Percentiles rank a stretch among this genome's conserved stretches.
Evolutionary conservation across 2,888 invertebrate genomes (phyloP).

Genomic region (Apomyelois bistriatella): DNA sequence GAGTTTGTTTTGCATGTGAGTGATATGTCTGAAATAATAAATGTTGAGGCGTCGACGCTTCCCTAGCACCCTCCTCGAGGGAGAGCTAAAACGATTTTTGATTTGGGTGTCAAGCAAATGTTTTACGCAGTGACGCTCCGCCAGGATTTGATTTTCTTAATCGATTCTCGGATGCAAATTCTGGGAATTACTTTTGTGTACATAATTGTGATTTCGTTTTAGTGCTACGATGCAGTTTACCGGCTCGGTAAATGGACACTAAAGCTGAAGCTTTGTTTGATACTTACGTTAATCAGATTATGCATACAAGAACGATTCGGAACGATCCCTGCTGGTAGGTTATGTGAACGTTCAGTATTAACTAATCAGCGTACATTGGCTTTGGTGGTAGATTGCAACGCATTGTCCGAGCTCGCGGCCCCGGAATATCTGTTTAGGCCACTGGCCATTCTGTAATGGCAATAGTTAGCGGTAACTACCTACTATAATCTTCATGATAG

Average conservation of each 20-base stretch:
- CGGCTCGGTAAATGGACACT: conserved; percentile 7
- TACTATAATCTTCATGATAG: conserved; percentile 14
- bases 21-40: conserved; percentile 81
- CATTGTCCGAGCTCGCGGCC: conserved; percentile 73
- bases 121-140: conserved; percentile 74
- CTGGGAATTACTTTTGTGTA: conserved; percentile 29
- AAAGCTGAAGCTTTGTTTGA: conserved; percentile 58
- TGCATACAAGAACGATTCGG: conserved; percentile 76
- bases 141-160: conserved; percentile 77
- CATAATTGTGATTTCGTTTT: conserved; percentile 34
- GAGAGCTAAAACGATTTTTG: conserved; percentile 79
- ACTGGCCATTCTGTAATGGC: conserved; percentile 72
- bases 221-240: conserved; percentile 42
- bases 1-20: conserved; percentile 81
- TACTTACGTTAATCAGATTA: conserved; percentile 78
- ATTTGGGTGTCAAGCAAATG: conserved; percentile 80
- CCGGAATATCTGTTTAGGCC: conserved; percentile 80
- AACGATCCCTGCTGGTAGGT: conserved; percentile 58
- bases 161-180: conserved; percentile 71
- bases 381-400: conserved; percentile 71
- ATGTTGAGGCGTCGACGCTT: conserved; percentile 78
- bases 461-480: conserved; percentile 39
- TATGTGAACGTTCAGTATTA: conserved; percentile 70
- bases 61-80: conserved; percentile 61
- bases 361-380: conserved; percentile 77